Conservation (phyloP, 2,888 invertebrate species). For the Podabrus alpinus region DNA sequence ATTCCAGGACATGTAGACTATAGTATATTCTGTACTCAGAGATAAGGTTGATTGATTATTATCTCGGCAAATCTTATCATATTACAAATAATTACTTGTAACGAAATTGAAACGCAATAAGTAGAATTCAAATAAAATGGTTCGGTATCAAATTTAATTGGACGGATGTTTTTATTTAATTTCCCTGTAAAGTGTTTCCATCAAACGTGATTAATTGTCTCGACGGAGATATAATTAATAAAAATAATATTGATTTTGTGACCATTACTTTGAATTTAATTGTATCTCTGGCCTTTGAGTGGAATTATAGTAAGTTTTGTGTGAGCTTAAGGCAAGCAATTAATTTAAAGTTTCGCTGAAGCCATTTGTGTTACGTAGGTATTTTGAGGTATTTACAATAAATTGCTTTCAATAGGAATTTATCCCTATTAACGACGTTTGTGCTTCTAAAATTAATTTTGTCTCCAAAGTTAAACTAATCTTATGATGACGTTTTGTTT, state of each 20-base stretch:
- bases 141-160: neutral
- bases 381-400: neutral
- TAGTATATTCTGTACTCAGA: too few species aligned
- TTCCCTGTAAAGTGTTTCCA: neutral
- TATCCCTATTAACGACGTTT: neutral
- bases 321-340: neutral
- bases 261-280: neutral
- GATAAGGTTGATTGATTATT: neutral
- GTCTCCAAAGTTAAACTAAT: neutral
- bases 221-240: neutral
- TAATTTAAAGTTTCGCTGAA: neutral
- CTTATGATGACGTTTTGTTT: neutral
- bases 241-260: neutral
- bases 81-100: neutral
- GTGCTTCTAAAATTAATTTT: neutral
- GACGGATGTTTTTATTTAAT: neutral
- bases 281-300: neutral
- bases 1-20: too few species aligned
- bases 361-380: neutral
- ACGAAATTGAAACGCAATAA: neutral
- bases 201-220: neutral
- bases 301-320: neutral
- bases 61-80: neutral
- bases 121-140: neutral
- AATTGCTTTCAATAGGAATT: neutral